Evolutionary conservation across 2,113 vertebrate species (phyloP), one percentile per base, ranked within the genome.

Genomic region (Zosterops borbonicus): DNA sequence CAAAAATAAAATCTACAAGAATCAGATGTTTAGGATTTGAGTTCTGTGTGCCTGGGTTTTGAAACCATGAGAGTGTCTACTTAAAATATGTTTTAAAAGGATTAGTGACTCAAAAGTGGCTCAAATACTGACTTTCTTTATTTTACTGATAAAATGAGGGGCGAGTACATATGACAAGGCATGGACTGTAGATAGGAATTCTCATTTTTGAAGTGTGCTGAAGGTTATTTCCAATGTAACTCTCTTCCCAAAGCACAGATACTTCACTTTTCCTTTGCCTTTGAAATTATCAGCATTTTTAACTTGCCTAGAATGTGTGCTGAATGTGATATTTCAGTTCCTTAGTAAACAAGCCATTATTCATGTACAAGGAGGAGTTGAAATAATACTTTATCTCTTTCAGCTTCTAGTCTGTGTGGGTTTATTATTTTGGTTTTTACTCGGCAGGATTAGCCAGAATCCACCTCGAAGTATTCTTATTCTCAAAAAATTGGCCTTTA

Each of bases 321-420:
- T 84, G 24, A 55, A 79, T 28, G 63, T 77, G 55, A 79, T 73
- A 23, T 47, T 94, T 71, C 65, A 64, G 75, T 74, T 87, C 29
- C 44, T 89, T 22, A 39, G 56, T 89, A 92, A 92, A 96, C 82
- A 95, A 82, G 78, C 47, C 62, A 74, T 89, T 86, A 83, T 69
- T 94, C 73, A 71, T 56, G 21, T 33, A 25, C 0, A 3, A 59
- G 52, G 46, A 56, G 52, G 65, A 83, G 20, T 20, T 83, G 73
- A 22, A 90, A 90, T 60, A 80, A 71, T 37, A 67, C 73, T 74
- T 90, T 74, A 42, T 86, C 53, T 73, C 70, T 65, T 93, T 73
- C 88, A 76, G 5, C 37, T 88, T 69, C 35, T 37, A 31, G 15
- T 42, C 63, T 73, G 49, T 49, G 67, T 47, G 18, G 21, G 73